Evolutionary conservation across 2,113 vertebrate genomes (phyloP).

Genomic region (Papio anubis): DNA sequence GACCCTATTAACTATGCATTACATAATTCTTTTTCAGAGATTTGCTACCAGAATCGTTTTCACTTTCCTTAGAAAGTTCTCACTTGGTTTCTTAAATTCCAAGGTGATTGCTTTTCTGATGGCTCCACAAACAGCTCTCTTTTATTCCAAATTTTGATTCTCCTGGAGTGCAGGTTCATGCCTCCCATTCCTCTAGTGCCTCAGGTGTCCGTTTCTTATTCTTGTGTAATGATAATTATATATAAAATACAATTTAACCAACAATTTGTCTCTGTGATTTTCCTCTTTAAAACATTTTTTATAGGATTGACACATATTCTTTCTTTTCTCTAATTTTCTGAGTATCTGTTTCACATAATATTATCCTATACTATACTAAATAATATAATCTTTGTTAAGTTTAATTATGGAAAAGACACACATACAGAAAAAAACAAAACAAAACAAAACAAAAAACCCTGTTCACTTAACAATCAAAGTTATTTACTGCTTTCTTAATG

Average conservation of each 20-base stretch:
- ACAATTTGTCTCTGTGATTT: neutral
- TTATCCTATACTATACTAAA: neutral
- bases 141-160: neutral
- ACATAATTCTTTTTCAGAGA: neutral
- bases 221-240: neutral
- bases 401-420: neutral
- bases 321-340: neutral
- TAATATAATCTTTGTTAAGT: neutral
- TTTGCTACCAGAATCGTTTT: neutral
- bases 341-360: neutral
- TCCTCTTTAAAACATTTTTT: neutral
- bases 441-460: neutral
- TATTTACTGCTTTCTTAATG: neutral
- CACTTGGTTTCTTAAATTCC: neutral
- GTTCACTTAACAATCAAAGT: neutral
- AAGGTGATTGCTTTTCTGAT: neutral
- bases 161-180: neutral
- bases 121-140: rapidly evolving
- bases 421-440: neutral
- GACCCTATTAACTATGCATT: neutral
- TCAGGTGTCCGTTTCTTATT: neutral
- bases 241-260: neutral
- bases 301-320: neutral
- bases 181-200: neutral
- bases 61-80: neutral